A percentile compares a stretch with the other conserved stretches of the same genome.
These are phyloP conservation scores for Papilio glaucus DNA, from an alignment of 1,140 invertebrate species.

Conservation along the genomic window DNA sequence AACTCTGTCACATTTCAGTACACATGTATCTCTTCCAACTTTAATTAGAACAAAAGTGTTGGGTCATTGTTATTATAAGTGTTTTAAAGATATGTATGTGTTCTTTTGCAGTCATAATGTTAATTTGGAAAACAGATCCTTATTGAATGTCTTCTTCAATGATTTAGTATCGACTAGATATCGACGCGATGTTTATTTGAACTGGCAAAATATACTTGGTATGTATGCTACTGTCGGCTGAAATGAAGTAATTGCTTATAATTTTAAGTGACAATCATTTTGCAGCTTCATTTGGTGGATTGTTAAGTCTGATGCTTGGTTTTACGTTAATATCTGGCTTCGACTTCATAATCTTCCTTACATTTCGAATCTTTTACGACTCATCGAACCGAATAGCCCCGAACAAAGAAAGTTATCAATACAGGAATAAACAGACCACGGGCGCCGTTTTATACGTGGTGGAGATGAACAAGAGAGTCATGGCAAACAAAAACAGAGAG, in stretches of 20 bases:
- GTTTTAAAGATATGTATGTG: slow-evolving; percentile 37
- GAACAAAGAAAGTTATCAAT: neutral
- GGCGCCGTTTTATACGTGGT: neutral
- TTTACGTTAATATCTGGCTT: slow-evolving; percentile 88
- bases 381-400: neutral
- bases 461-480: neutral
- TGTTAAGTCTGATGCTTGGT: slow-evolving; percentile 86
- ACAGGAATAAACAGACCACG: neutral
- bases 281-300: slow-evolving; percentile 87
- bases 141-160: slow-evolving; percentile 86
- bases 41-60: too few species aligned
- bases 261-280: slow-evolving; percentile 52
- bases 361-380: slow-evolving; percentile 52
- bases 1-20: too few species aligned
- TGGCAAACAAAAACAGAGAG: neutral
- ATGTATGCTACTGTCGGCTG: too few species aligned
- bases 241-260: too few species aligned
- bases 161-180: slow-evolving; percentile 85
- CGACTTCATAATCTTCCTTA: slow-evolving; percentile 87
- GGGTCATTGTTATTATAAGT: too few species aligned
- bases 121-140: slow-evolving; percentile 79
- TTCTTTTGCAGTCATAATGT: slow-evolving; percentile 78
- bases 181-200: slow-evolving; percentile 84
- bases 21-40: too few species aligned
- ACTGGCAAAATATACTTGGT: slow-evolving; percentile 83